Evolutionary conservation across 53 echinoderm and acorn worm species (phyloP).

Genomic region (Zoroaster sp.): DNA sequence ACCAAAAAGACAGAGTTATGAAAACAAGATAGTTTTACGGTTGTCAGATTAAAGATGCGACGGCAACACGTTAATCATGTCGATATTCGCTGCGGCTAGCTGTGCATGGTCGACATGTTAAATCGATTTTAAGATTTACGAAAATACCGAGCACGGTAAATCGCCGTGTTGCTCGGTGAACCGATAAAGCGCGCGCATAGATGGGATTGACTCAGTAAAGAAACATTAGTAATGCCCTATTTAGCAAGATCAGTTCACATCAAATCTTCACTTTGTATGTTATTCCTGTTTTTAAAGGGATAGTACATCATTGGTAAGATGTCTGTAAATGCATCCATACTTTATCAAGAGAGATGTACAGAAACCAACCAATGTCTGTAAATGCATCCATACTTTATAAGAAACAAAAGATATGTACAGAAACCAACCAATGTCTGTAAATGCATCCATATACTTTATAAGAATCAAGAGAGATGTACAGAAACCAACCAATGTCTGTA

Average conservation of each 20-base stretch:
- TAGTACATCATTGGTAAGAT: too few relatives aligned
- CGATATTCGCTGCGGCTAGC: not conserved
- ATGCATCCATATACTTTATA: too few relatives aligned
- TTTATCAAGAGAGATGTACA: too few relatives aligned
- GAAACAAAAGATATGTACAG: too few relatives aligned
- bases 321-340: too few relatives aligned
- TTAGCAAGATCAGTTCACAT: not conserved
- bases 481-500: too few relatives aligned
- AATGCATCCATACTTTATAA: too few relatives aligned
- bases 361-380: too few relatives aligned
- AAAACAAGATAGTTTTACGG: not conserved
- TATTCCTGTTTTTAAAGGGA: too few relatives aligned
- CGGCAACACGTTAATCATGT: not conserved
- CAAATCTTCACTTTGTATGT: too few relatives aligned
- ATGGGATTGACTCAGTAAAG: not conserved
- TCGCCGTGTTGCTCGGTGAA: not conserved
- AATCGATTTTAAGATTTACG: conserved; percentile 4
- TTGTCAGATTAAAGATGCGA: not conserved
- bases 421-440: too few relatives aligned
- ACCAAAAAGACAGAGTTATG: not conserved
- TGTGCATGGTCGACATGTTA: not conserved
- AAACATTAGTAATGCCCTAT: not conserved
- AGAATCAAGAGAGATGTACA: too few relatives aligned
- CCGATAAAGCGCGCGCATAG: not conserved
- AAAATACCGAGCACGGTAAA: not conserved